Evolutionary conservation across 2,888 invertebrate species (phyloP).

Genomic region (Lathronympha strigana): DNA sequence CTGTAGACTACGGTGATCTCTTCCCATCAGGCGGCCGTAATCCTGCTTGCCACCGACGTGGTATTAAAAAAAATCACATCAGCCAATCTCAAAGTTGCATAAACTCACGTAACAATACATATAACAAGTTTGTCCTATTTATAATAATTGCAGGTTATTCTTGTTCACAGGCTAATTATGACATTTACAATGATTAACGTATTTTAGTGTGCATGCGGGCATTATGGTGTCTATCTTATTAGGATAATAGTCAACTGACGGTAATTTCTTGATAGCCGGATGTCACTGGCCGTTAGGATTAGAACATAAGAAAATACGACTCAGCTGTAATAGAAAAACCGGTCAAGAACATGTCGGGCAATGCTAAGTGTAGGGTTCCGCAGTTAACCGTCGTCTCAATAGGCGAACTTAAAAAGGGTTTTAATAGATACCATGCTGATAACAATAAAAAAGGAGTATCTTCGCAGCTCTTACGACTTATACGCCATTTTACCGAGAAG

Average conservation of each 20-base stretch:
- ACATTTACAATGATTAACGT: slow-evolving; percentile 30
- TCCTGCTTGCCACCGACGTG: no score
- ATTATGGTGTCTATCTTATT: slow-evolving; percentile 32
- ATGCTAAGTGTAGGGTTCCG: no score
- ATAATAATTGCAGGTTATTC: slow-evolving; percentile 23
- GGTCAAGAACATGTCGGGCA: no score
- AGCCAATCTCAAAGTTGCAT: not conserved
- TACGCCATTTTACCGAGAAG: no score
- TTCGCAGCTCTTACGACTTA: no score
- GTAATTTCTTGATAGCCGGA: slow-evolving; percentile 46
- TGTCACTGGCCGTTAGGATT: slow-evolving; percentile 42
- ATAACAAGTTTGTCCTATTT: slow-evolving; percentile 27
- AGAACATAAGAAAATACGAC: slow-evolving; percentile 1
- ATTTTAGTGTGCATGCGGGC: slow-evolving; percentile 21
- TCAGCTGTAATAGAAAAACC: not conserved
- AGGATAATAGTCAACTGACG: slow-evolving; percentile 23
- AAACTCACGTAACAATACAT: slow-evolving; percentile 10
- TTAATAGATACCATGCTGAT: no score
- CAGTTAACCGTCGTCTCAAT: no score
- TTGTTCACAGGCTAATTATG: slow-evolving; percentile 29
- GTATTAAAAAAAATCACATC: not conserved
- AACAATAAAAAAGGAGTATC: no score
- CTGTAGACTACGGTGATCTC: no score
- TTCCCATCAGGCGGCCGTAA: no score
- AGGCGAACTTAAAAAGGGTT: no score